Conservation (phyloP, 2,797 vertebrate genomes). For the Epinephelus awoara region DNA sequence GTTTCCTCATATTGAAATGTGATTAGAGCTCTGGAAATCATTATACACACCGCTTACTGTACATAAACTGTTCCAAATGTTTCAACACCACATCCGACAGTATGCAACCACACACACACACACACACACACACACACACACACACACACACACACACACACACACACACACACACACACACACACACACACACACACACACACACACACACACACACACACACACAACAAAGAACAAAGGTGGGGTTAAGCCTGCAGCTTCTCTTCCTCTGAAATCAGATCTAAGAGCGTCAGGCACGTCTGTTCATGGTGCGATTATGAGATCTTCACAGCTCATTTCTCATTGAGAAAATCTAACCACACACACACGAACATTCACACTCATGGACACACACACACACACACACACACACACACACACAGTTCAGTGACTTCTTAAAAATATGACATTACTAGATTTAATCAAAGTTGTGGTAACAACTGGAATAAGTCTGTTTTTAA, state of each 20-base stretch:
- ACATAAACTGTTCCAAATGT: slow-evolving; percentile 27
- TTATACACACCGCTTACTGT: background rate
- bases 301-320: slow-evolving; percentile 24
- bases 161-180: background rate
- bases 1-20: background rate
- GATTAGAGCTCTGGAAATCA: slow-evolving; percentile 1
- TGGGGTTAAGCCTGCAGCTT: background rate
- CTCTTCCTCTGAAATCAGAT: slow-evolving; percentile 26
- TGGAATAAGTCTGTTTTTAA: background rate
- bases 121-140: too few relatives aligned
- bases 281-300: background rate
- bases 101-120: background rate
- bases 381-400: background rate
- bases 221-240: background rate
- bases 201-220: background rate
- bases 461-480: too few relatives aligned
- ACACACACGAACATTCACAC: background rate
- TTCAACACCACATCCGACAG: background rate
- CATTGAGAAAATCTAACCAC: background rate
- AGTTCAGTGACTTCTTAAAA: background rate
- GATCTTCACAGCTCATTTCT: slow-evolving; percentile 54
- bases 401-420: background rate
- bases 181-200: too few relatives aligned
- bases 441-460: too few relatives aligned
- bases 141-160: slow-evolving; percentile 3